phyloP scores from a whole-genome alignment of 2,797 vertebrate species.

The Xerus rutilus region DNA sequence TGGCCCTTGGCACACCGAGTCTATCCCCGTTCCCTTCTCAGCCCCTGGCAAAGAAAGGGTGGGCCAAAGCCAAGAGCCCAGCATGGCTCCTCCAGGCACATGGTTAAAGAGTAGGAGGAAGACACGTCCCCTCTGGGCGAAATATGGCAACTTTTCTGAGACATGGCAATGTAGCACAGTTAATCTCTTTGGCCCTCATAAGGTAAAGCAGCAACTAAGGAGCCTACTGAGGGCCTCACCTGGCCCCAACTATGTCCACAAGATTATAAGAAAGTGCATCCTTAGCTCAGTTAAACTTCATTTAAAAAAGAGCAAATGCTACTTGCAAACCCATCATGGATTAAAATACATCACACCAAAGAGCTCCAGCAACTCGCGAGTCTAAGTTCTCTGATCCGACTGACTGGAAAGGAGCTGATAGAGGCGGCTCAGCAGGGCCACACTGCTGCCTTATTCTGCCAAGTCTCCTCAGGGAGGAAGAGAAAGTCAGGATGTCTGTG shows the following conservation, averaged over 20 bases:
- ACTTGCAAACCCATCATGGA: neutral
- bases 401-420: neutral
- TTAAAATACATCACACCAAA: slow-evolving; percentile 11
- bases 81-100: slow-evolving; percentile 31
- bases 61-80: neutral
- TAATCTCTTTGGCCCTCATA: slow-evolving; percentile 70
- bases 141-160: slow-evolving; percentile 58
- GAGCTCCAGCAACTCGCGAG: neutral
- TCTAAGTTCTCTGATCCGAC: slow-evolving; percentile 7
- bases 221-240: neutral
- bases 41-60: neutral
- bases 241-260: neutral
- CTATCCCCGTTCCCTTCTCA: neutral
- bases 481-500: neutral
- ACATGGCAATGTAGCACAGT: neutral
- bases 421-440: neutral
- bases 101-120: neutral
- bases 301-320: neutral
- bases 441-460: neutral
- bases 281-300: slow-evolving; percentile 55
- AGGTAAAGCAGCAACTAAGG: slow-evolving; percentile 64
- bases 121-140: slow-evolving; percentile 4
- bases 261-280: slow-evolving; percentile 23
- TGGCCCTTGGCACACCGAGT: neutral
- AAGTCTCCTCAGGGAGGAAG: neutral